Evolutionary conservation across 2,113 vertebrate genomes (phyloP).

Genomic region (Choloepus hoffmanni): DNA sequence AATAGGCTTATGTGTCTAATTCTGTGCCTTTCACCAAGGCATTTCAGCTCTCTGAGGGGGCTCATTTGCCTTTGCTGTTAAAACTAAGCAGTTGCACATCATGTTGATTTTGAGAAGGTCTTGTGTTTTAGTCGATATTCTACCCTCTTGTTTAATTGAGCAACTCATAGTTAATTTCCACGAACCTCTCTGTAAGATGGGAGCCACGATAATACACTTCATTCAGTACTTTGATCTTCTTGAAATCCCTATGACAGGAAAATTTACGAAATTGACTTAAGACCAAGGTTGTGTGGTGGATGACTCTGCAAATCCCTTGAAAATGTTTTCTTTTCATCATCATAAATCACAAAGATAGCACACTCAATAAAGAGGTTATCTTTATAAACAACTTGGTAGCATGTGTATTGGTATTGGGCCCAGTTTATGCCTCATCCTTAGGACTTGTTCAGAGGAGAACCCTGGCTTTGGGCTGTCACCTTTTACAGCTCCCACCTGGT

Average conservation of each 20-base stretch:
- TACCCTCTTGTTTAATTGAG: background rate
- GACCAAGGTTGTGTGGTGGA: background rate
- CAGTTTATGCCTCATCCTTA: background rate
- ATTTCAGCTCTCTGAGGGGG: background rate
- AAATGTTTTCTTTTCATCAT: background rate
- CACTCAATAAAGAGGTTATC: background rate
- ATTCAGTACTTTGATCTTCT: background rate
- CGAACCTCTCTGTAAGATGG: background rate
- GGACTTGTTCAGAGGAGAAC: background rate
- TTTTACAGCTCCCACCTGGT: background rate
- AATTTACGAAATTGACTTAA: background rate
- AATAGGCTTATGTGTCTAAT: background rate
- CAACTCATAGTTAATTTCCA: background rate
- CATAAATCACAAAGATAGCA: background rate
- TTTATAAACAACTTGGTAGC: background rate
- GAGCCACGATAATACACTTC: background rate
- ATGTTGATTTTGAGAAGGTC: background rate
- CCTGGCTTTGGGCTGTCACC: too few relatives aligned
- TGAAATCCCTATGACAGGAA: background rate
- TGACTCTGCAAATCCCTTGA: background rate
- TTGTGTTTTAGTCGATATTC: background rate
- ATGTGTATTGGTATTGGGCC: background rate
- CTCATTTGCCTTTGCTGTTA: background rate
- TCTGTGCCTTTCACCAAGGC: background rate
- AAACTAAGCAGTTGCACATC: background rate